Conservation (phyloP, 2,113 vertebrate species). For the Indicator maculatus region DNA sequence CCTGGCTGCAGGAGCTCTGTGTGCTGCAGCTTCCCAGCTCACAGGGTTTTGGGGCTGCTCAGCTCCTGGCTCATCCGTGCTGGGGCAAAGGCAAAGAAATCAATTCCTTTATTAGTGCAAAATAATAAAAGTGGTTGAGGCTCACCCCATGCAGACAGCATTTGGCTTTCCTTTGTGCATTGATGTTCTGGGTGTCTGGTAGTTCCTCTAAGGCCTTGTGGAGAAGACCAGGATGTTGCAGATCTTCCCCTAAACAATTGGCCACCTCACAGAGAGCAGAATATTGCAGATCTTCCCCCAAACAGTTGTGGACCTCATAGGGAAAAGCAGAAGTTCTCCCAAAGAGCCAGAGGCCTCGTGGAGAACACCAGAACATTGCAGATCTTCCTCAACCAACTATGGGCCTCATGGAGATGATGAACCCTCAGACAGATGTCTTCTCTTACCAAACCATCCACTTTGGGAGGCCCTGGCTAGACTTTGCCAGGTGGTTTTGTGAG, state of each 20-base stretch:
- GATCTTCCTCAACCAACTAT: not conserved
- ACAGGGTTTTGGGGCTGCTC: not conserved
- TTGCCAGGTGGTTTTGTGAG: not conserved
- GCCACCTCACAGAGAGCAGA: not conserved
- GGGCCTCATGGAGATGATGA: accelerated
- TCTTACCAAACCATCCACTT: not conserved
- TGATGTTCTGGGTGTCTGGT: not conserved
- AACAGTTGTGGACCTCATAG: not conserved
- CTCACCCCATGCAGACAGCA: not conserved
- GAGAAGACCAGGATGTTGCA: not conserved
- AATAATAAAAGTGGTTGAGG: accelerated
- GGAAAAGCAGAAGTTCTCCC: too few relatives aligned
- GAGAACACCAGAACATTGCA: not conserved
- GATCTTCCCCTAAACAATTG: not conserved
- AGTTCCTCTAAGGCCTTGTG: not conserved
- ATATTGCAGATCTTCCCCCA: not conserved
- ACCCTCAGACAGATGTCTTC: not conserved
- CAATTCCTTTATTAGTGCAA: not conserved
- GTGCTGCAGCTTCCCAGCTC: not conserved
- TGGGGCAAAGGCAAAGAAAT: not conserved
- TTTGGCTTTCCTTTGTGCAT: not conserved
- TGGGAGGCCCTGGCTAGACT: not conserved
- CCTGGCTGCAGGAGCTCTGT: not conserved
- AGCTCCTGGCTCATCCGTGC: accelerated
- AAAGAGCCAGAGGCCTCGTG: too few relatives aligned